Evolutionary conservation across 2,888 invertebrate species (phyloP).

Genomic region (Melieria crassipennis): DNA sequence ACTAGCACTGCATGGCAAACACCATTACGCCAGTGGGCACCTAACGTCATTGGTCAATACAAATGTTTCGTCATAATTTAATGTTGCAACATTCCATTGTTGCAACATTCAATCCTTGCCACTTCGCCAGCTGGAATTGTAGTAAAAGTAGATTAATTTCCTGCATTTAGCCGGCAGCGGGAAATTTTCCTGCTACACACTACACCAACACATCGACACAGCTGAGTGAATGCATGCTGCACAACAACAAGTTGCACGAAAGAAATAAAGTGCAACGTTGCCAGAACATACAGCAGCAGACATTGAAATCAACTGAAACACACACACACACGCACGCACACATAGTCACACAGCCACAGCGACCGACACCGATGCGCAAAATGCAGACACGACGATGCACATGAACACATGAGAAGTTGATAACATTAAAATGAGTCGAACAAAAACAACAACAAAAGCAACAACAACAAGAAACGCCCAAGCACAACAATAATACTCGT

Average conservation of each 20-base stretch:
- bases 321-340: not conserved
- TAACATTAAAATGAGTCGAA: not conserved
- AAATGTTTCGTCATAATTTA: too few species aligned
- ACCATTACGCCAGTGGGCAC: too few species aligned
- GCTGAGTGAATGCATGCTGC: not conserved
- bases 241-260: constrained; percentile 23
- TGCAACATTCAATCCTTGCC: too few species aligned
- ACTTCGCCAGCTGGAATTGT: too few species aligned
- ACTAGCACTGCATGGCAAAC: too few species aligned
- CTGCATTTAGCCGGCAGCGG: constrained; percentile 24
- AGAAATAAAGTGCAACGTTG: not conserved
- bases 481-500: not conserved
- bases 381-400: constrained; percentile 10
- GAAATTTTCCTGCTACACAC: constrained; percentile 20
- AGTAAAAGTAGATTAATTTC: constrained; percentile 18
- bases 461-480: too few species aligned
- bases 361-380: not conserved
- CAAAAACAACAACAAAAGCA: not conserved
- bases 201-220: not conserved
- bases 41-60: too few species aligned
- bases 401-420: not conserved
- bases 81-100: too few species aligned
- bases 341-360: not conserved
- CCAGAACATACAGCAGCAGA: not conserved
- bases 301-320: not conserved